These are phyloP conservation scores for Cynocephalus volans DNA, from an alignment of 2,113 vertebrate species.

Conservation along the genomic window DNA sequence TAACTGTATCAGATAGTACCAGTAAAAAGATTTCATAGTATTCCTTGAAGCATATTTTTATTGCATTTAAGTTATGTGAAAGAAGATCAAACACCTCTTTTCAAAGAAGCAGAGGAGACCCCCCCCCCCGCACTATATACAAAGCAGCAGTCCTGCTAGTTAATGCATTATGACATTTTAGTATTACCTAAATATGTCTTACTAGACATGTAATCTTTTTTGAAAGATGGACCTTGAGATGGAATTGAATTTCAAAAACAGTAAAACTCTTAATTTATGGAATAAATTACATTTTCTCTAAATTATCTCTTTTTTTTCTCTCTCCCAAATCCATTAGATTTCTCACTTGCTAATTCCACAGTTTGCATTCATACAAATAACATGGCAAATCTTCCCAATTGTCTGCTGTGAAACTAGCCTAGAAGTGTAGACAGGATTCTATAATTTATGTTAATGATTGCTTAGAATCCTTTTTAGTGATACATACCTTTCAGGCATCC, in stretches of 20 bases:
- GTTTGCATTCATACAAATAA: conserved; percentile 27
- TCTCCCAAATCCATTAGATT: background rate
- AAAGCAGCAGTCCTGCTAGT: conserved; percentile 6
- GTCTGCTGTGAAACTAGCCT: background rate
- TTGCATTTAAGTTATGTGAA: conserved; percentile 54
- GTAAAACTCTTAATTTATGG: background rate
- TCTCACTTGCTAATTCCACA: conserved; percentile 18
- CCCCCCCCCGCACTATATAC: background rate
- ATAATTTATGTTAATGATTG: conserved; percentile 46
- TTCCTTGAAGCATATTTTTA: conserved; percentile 1
- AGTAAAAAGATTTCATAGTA: background rate
- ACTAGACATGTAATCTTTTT: background rate
- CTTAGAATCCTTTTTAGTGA: background rate
- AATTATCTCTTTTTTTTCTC: background rate
- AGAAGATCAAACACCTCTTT: background rate
- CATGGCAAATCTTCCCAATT: background rate
- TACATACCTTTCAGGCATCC: background rate
- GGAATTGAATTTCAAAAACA: conserved; percentile 34
- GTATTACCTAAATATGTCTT: background rate
- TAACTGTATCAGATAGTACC: background rate
- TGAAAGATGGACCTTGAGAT: background rate
- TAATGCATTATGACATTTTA: background rate
- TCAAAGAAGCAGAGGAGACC: conserved; percentile 20
- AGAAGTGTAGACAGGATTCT: background rate
- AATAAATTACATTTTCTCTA: conserved; percentile 29